These are phyloP conservation scores for Plodia interpunctella DNA, from an alignment of 1,140 invertebrate genomes.

Conservation along the genomic window DNA sequence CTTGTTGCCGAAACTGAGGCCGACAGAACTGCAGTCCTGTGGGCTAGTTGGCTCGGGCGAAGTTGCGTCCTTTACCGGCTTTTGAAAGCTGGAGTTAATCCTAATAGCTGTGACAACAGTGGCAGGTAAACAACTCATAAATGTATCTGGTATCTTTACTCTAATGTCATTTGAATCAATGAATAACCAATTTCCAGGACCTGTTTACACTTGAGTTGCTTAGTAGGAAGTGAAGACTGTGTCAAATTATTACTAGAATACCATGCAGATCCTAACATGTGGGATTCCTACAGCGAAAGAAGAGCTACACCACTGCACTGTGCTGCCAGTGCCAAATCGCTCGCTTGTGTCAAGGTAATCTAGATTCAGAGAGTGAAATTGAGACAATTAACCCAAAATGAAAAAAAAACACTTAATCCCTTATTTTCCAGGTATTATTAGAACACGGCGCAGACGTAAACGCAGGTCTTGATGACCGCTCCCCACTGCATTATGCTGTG, in stretches of 20 bases:
- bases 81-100: constrained; percentile 60
- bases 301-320: constrained; percentile 87
- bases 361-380: background rate
- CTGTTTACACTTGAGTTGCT: constrained; percentile 87
- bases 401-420: constrained; percentile 19
- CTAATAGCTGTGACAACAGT: constrained; percentile 62
- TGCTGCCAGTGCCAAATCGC: constrained; percentile 82
- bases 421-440: constrained; percentile 79
- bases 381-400: background rate
- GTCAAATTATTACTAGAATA: constrained; percentile 80
- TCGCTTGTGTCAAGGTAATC: constrained; percentile 71
- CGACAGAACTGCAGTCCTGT: constrained; percentile 52
- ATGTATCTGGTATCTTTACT: too few species aligned
- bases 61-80: constrained; percentile 56
- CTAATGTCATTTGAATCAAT: too few species aligned
- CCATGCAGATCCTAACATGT: constrained; percentile 81
- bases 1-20: constrained; percentile 36
- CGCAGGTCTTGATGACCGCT: constrained; percentile 82
- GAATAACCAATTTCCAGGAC: constrained; percentile 74
- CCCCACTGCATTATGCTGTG: constrained; percentile 86
- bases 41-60: constrained; percentile 77
- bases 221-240: constrained; percentile 81
- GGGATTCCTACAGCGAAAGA: constrained; percentile 78
- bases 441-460: constrained; percentile 84
- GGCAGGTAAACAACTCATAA: constrained; percentile 68